Percentiles rank a stretch among this genome's conserved stretches.
Evolutionary conservation across 2,113 vertebrate species (phyloP).

Genomic region (Lasiurus borealis): DNA sequence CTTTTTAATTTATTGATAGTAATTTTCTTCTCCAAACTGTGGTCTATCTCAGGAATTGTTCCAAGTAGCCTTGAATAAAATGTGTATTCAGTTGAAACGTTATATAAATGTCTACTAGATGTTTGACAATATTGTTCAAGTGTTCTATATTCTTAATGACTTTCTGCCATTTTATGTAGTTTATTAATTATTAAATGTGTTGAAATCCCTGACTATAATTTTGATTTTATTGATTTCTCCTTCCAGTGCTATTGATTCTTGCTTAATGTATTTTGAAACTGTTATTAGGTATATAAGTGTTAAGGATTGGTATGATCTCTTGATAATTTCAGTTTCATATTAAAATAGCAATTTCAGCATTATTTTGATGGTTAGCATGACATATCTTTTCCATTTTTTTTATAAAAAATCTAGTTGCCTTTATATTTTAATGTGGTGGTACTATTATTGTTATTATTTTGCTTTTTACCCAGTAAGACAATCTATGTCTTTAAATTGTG

Average conservation of each 20-base stretch:
- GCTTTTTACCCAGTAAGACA: neutral
- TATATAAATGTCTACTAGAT: neutral
- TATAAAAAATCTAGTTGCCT: neutral
- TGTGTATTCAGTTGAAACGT: neutral
- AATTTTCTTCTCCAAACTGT: neutral
- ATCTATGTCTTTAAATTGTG: neutral
- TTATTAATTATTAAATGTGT: neutral
- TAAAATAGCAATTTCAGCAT: neutral
- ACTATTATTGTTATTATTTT: neutral
- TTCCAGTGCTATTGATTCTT: neutral
- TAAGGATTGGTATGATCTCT: neutral
- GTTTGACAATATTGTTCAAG: neutral
- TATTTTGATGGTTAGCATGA: neutral
- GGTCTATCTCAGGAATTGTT: neutral
- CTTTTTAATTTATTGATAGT: neutral
- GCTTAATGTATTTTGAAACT: neutral
- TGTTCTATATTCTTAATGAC: neutral
- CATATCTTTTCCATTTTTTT: neutral
- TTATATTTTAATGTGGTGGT: neutral
- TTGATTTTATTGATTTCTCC: constrained; percentile 20
- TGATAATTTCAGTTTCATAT: neutral
- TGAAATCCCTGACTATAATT: neutral
- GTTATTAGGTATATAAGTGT: neutral
- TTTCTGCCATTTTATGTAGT: constrained; percentile 5
- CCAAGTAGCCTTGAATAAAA: neutral